Conservation (phyloP, 1,140 invertebrate genomes). For the Bombus sylvicola region DNA sequence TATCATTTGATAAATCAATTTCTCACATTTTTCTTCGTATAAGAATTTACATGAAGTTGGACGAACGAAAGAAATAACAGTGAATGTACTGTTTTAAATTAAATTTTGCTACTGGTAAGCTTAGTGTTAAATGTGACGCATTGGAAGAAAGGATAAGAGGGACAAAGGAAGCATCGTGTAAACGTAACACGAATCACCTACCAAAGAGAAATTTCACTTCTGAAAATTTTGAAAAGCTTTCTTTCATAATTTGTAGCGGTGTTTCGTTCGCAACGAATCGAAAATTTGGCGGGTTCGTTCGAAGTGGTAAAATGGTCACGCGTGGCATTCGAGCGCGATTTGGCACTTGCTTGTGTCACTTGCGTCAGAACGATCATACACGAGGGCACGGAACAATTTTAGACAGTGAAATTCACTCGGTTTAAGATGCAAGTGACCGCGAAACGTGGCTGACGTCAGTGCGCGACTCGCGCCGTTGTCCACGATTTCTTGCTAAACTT, state of each 20-base stretch:
- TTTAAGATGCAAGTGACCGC: conserved; percentile 15
- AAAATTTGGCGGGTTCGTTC: background rate
- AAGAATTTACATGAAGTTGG: too few relatives aligned
- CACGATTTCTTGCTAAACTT: background rate
- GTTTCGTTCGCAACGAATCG: background rate
- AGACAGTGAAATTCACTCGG: conserved; percentile 9
- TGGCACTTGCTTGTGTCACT: conserved; percentile 24
- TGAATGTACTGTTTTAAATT: too few relatives aligned
- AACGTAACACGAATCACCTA: too few relatives aligned
- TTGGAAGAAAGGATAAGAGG: too few relatives aligned
- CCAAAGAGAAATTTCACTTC: background rate
- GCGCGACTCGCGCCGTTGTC: too few relatives aligned
- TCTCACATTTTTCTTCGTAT: too few relatives aligned
- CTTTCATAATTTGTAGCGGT: background rate
- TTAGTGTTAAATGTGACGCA: too few relatives aligned
- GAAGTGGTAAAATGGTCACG: background rate
- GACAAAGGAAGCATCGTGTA: too few relatives aligned
- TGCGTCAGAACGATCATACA: conserved; percentile 38
- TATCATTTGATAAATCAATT: too few relatives aligned
- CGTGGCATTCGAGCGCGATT: conserved; percentile 1
- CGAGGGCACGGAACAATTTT: conserved; percentile 37
- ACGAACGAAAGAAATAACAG: too few relatives aligned
- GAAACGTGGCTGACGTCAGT: conserved; percentile 7
- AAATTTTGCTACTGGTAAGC: too few relatives aligned
- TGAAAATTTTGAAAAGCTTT: background rate